phyloP scores from a whole-genome alignment of 2,113 vertebrate species.

The Heterocephalus glaber region DNA sequence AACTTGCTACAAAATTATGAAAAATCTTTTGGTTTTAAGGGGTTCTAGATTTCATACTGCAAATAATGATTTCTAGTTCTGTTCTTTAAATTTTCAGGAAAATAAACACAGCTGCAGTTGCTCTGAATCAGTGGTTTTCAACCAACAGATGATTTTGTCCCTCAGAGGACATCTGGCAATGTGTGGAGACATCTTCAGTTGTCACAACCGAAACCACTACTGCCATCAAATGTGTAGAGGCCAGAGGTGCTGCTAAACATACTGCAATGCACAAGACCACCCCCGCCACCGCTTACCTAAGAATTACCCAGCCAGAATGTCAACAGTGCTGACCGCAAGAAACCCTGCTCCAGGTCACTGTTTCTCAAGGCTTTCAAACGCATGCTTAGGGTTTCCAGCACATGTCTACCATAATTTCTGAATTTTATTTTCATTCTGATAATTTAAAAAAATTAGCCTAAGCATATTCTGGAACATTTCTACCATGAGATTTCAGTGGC shows the following conservation, averaged over 20 bases:
- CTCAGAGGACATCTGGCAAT: neutral
- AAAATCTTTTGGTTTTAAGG: slow-evolving; percentile 1
- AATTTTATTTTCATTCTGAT: slow-evolving; percentile 28
- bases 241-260: neutral
- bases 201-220: neutral
- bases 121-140: slow-evolving; percentile 20
- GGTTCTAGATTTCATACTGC: slow-evolving; percentile 7
- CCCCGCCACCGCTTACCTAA: neutral
- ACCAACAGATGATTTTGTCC: accelerated
- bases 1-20: neutral
- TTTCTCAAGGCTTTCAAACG: neutral
- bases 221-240: neutral
- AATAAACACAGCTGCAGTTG: neutral
- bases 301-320: neutral
- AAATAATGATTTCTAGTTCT: neutral
- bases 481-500: neutral
- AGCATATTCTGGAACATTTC: slow-evolving; percentile 20
- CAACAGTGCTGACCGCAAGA: neutral
- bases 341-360: neutral
- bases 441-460: slow-evolving; percentile 14
- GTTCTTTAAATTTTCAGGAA: slow-evolving; percentile 3
- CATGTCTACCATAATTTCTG: neutral
- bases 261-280: neutral
- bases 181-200: neutral
- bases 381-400: neutral